phyloP scores from a whole-genome alignment of 2,113 vertebrate species.

The Leucosticte australis region DNA sequence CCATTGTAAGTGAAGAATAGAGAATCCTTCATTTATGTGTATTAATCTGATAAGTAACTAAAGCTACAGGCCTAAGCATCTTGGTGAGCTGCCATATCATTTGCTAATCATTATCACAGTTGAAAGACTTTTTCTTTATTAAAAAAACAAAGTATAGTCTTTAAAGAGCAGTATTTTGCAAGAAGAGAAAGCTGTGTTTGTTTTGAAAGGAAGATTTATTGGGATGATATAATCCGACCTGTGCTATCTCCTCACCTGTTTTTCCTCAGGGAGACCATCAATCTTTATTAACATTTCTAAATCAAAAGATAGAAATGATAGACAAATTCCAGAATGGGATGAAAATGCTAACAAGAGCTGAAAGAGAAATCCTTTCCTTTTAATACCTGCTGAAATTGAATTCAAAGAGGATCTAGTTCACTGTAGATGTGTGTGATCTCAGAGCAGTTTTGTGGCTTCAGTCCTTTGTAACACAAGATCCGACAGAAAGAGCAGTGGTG shows the following conservation, averaged over 20 bases:
- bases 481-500: not conserved
- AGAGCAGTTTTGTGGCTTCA: not conserved
- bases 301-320: slow-evolving; percentile 67
- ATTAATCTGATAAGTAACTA: slow-evolving; percentile 39
- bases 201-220: slow-evolving; percentile 73
- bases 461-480: not conserved
- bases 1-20: not conserved
- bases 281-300: slow-evolving; percentile 67
- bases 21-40: not conserved
- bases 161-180: slow-evolving; percentile 53
- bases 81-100: slow-evolving; percentile 47
- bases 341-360: slow-evolving; percentile 35
- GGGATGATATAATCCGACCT: slow-evolving; percentile 62
- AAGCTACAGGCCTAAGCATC: slow-evolving; percentile 36
- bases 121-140: slow-evolving; percentile 59
- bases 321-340: slow-evolving; percentile 67
- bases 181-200: slow-evolving; percentile 58
- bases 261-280: slow-evolving; percentile 73
- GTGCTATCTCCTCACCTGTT: slow-evolving; percentile 73
- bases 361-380: slow-evolving; percentile 23
- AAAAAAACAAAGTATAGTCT: not conserved
- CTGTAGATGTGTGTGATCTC: not conserved
- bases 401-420: not conserved
- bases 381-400: not conserved
- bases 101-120: slow-evolving; percentile 44